These are phyloP conservation scores for Suillia variegata DNA, from an alignment of 2,888 invertebrate genomes.

Conservation along the genomic window DNA sequence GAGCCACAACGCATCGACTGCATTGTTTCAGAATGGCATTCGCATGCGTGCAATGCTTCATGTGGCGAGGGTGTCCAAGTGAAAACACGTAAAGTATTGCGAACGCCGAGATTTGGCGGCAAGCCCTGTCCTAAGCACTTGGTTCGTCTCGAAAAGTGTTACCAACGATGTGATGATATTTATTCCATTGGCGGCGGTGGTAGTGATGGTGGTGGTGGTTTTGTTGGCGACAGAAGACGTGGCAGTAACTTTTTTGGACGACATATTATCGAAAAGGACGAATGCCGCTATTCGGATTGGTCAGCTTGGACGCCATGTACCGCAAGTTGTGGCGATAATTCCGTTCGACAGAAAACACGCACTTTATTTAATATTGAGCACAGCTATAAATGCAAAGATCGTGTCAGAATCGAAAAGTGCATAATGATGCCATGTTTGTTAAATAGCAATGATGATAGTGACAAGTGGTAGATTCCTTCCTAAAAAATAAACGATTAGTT, in stretches of 20 bases:
- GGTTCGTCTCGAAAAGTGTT: slow-evolving; percentile 56
- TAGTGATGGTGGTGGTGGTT: neutral
- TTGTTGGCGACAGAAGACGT: slow-evolving; percentile 9
- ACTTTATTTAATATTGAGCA: slow-evolving; percentile 55
- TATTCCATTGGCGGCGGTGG: slow-evolving; percentile 44
- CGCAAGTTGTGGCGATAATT: slow-evolving; percentile 67
- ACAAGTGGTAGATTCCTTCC: slow-evolving; percentile 39
- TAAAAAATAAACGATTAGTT: too few species aligned
- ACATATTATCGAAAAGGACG: slow-evolving; percentile 43
- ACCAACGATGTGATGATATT: slow-evolving; percentile 56
- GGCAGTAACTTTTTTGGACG: slow-evolving; percentile 20
- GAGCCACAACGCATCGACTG: slow-evolving; percentile 60
- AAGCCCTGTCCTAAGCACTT: slow-evolving; percentile 64
- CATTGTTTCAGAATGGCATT: slow-evolving; percentile 63
- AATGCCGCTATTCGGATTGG: slow-evolving; percentile 71
- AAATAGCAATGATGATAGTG: slow-evolving; percentile 46
- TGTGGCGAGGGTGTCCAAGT: slow-evolving; percentile 63
- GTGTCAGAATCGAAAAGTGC: slow-evolving; percentile 56
- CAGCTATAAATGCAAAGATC: slow-evolving; percentile 56
- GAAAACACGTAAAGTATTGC: slow-evolving; percentile 63
- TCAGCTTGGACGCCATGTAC: slow-evolving; percentile 74
- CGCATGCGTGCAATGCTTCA: slow-evolving; percentile 62
- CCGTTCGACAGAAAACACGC: slow-evolving; percentile 65
- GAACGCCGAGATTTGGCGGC: slow-evolving; percentile 63
- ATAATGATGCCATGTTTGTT: slow-evolving; percentile 55